A percentile compares a stretch with the other conserved stretches of the same genome.
Evolutionary conservation across 2,113 vertebrate species (phyloP).

Genomic region (Cephalopholis sonnerati): DNA sequence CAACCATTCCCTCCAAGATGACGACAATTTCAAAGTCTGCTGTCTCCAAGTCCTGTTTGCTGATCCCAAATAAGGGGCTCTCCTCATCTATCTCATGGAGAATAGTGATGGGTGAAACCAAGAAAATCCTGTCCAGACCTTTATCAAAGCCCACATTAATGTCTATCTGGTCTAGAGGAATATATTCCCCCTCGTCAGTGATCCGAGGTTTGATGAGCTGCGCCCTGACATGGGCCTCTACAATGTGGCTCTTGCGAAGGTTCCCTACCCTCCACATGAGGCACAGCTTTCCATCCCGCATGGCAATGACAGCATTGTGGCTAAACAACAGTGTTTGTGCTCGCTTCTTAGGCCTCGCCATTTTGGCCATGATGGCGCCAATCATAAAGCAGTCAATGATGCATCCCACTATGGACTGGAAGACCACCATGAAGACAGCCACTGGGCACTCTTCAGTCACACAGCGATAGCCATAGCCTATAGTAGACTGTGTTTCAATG

Average conservation of each 20-base stretch:
- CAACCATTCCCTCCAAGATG: constrained; percentile 98
- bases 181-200: constrained; percentile 96
- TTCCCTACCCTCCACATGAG: constrained; percentile 99
- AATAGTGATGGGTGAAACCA: constrained; percentile 97
- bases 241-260: constrained; percentile 97
- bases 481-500: constrained; percentile 98
- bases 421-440: constrained; percentile 97
- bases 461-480: constrained; percentile 96
- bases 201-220: constrained; percentile 96
- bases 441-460: constrained; percentile 97
- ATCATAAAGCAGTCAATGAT: constrained; percentile 99
- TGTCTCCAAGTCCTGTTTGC: constrained; percentile 94
- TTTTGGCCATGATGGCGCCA: constrained; percentile 99
- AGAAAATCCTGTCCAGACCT: constrained; percentile 96
- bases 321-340: constrained; percentile 97
- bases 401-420: constrained; percentile 97
- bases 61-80: constrained; percentile 94
- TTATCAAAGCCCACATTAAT: constrained; percentile 98
- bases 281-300: constrained; percentile 95
- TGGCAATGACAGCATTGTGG: constrained; percentile 94
- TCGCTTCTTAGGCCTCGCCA: constrained; percentile 97
- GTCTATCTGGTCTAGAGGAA: constrained; percentile 97
- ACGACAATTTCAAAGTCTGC: constrained; percentile 98
- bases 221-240: constrained; percentile 96
- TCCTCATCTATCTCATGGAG: constrained; percentile 95